Conservation (phyloP, 2,797 vertebrate genomes). For the Aratinga solstitialis region DNA sequence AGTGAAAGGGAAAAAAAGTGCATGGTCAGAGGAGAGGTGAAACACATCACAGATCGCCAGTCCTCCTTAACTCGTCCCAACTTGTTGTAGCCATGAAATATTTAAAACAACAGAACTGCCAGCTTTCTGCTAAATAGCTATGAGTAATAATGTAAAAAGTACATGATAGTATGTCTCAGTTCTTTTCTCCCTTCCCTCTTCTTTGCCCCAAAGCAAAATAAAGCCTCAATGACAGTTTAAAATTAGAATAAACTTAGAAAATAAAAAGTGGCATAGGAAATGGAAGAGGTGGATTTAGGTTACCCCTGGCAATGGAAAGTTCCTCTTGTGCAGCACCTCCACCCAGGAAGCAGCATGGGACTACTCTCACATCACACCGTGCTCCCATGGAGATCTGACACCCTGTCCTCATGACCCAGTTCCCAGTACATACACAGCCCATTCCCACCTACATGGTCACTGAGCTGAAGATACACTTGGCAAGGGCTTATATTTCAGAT, state of each 20-base stretch:
- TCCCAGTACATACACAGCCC: not conserved
- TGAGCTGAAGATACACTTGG: not conserved
- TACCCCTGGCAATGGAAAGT: rapidly evolving
- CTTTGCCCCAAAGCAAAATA: not conserved
- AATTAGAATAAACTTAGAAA: not conserved
- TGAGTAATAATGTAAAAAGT: not conserved
- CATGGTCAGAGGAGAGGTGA: not conserved
- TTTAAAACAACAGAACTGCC: not conserved
- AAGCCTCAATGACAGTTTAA: not conserved
- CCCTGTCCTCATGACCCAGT: not conserved
- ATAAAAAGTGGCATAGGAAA: not conserved
- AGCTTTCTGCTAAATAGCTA: not conserved
- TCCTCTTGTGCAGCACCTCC: not conserved
- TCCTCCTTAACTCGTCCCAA: not conserved
- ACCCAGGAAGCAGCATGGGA: not conserved
- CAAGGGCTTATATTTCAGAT: not conserved
- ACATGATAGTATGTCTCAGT: not conserved
- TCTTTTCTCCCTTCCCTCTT: not conserved
- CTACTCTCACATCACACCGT: rapidly evolving
- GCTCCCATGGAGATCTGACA: not conserved
- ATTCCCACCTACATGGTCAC: not conserved
- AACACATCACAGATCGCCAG: not conserved
- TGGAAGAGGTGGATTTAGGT: not conserved
- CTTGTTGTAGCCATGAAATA: not conserved
- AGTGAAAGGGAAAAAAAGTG: not conserved